Evolutionary conservation across 2,113 vertebrate genomes (phyloP).

Genomic region (Rynchops niger): DNA sequence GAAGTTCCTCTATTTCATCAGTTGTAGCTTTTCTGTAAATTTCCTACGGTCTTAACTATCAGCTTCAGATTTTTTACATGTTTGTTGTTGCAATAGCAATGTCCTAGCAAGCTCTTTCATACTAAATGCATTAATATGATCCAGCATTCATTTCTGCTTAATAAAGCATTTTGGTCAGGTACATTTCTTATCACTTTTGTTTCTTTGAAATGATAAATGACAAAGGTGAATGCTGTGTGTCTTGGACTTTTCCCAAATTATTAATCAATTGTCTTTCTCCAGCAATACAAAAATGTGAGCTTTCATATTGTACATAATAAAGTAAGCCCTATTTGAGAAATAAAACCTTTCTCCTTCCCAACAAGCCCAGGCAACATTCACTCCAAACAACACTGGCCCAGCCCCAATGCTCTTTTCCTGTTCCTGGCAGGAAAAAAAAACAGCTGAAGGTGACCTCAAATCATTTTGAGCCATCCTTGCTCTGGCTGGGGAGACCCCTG

Average conservation of each 20-base stretch:
- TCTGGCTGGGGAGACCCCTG: background rate
- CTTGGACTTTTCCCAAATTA: slow-evolving; percentile 30
- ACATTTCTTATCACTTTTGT: background rate
- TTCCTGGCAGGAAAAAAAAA: background rate
- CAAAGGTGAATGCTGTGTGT: background rate
- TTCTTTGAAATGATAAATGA: background rate
- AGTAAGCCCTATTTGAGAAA: slow-evolving; percentile 1
- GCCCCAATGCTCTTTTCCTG: background rate
- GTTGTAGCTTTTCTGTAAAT: background rate
- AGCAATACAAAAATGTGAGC: background rate
- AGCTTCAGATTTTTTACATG: background rate
- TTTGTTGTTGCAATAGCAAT: background rate
- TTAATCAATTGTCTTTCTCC: background rate
- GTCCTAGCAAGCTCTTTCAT: background rate
- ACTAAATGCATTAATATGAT: background rate
- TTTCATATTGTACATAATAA: background rate
- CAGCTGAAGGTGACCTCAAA: background rate
- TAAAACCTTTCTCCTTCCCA: background rate
- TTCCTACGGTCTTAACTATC: background rate
- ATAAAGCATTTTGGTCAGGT: background rate
- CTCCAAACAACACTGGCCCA: background rate
- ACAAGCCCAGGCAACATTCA: background rate
- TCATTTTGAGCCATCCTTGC: background rate
- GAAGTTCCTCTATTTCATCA: background rate
- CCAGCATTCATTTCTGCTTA: background rate